Conservation (phyloP, 2,797 vertebrate genomes). For the Girardinus metallicus region DNA sequence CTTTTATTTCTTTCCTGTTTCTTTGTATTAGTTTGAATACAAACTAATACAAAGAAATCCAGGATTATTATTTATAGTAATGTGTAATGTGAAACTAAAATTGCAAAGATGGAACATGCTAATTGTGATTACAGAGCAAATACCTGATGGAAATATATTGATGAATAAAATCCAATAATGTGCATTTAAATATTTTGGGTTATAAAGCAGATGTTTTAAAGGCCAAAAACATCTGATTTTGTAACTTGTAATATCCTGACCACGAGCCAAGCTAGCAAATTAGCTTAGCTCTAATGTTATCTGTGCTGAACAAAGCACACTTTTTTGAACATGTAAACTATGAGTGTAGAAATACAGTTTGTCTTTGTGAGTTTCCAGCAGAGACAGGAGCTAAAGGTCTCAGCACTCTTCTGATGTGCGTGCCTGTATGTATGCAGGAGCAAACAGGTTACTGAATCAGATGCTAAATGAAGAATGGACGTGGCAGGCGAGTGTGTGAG, state of each 20-base stretch:
- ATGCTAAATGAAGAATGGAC: slow-evolving; percentile 61
- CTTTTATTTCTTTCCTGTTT: too few relatives aligned
- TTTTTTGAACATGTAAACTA: slow-evolving; percentile 16
- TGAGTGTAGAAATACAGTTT: slow-evolving; percentile 49
- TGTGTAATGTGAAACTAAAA: background rate
- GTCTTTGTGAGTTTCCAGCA: slow-evolving; percentile 34
- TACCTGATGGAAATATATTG: background rate
- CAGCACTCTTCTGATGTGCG: slow-evolving; percentile 16
- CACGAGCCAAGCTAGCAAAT: background rate
- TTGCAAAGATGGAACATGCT: background rate
- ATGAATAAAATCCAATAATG: background rate
- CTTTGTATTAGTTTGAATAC: too few relatives aligned
- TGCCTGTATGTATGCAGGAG: slow-evolving; percentile 46
- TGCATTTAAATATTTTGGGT: background rate
- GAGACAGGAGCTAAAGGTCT: slow-evolving; percentile 38
- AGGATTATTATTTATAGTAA: background rate
- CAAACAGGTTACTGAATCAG: slow-evolving; percentile 45
- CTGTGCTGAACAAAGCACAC: background rate
- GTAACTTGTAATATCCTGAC: background rate
- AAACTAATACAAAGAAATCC: too few relatives aligned
- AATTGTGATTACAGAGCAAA: background rate
- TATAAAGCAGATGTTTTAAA: background rate
- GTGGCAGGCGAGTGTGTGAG: slow-evolving; percentile 50
- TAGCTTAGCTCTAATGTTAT: background rate
- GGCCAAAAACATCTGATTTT: background rate